These are phyloP conservation scores for Lithobates pipiens DNA, from an alignment of 2,797 vertebrate genomes.

Conservation along the genomic window DNA sequence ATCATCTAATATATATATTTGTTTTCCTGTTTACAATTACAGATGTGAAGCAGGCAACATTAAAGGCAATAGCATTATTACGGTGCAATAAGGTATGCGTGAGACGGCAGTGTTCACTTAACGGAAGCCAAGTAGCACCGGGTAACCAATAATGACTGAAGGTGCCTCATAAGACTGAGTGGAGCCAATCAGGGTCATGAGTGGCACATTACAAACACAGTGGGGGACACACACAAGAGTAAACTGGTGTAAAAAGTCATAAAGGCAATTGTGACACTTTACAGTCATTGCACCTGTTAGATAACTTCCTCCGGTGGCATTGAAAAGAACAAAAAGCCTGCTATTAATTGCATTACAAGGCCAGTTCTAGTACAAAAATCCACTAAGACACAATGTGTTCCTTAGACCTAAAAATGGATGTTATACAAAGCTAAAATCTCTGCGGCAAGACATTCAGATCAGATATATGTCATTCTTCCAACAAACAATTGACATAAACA, in stretches of 20 bases:
- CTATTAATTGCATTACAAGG: conserved; percentile 5
- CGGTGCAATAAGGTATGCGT: background rate
- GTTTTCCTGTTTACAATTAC: no score
- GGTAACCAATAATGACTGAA: background rate
- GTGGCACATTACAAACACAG: conserved; percentile 15
- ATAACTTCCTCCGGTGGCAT: conserved; percentile 30
- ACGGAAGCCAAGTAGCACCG: background rate
- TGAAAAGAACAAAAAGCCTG: conserved; percentile 16
- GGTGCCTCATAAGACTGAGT: background rate
- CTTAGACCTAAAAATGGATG: background rate
- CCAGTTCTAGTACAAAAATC: background rate
- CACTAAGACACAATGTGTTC: background rate
- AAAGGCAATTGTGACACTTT: conserved; percentile 37
- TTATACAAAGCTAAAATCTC: no score
- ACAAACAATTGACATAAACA: no score
- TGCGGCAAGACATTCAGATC: no score
- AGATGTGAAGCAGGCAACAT: background rate
- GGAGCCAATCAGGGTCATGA: background rate
- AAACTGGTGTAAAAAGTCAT: conserved; percentile 24
- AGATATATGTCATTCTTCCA: no score
- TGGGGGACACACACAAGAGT: conserved; percentile 1
- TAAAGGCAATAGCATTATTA: background rate
- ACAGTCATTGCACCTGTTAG: conserved; percentile 39
- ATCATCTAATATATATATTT: no score
- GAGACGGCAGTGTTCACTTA: background rate